Percentiles rank a stretch among this genome's conserved stretches.
Conservation (phyloP, 1,140 invertebrate genomes). For the Oryzaephilus surinamensis region DNA sequence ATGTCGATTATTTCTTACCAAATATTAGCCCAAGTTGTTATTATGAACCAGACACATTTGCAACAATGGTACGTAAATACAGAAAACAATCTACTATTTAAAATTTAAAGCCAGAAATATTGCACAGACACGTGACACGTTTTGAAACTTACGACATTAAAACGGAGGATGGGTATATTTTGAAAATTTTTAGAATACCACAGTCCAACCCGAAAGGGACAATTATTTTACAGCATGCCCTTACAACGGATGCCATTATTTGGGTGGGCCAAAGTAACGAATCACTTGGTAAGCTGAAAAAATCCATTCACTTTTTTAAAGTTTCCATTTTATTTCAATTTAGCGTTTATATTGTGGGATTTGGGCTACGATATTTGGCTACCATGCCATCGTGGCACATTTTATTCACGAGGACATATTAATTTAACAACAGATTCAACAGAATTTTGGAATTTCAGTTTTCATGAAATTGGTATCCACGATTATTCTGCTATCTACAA, state of each 20-base stretch:
- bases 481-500: too few species aligned
- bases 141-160: conserved; percentile 1
- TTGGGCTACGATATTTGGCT: conserved; percentile 2
- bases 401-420: neutral
- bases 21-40: conserved; percentile 2
- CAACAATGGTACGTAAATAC: neutral
- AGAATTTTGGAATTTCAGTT: conserved; percentile 1
- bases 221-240: conserved; percentile 1
- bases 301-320: too few species aligned
- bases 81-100: neutral
- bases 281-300: conserved; percentile 1
- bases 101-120: neutral
- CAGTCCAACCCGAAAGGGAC: neutral
- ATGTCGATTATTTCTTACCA: neutral
- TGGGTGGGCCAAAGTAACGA: conserved; percentile 3
- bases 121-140: neutral
- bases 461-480: too few species aligned
- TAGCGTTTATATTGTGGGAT: conserved; percentile 1
- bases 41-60: neutral
- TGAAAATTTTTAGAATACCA: conserved; percentile 4
- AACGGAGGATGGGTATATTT: neutral
- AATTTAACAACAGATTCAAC: neutral
- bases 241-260: neutral
- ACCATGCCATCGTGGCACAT: conserved; percentile 1
- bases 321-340: neutral